Base-by-base conservation (phyloP, 1,140 invertebrate species). In the Aphelenchoides avenae region DNA sequence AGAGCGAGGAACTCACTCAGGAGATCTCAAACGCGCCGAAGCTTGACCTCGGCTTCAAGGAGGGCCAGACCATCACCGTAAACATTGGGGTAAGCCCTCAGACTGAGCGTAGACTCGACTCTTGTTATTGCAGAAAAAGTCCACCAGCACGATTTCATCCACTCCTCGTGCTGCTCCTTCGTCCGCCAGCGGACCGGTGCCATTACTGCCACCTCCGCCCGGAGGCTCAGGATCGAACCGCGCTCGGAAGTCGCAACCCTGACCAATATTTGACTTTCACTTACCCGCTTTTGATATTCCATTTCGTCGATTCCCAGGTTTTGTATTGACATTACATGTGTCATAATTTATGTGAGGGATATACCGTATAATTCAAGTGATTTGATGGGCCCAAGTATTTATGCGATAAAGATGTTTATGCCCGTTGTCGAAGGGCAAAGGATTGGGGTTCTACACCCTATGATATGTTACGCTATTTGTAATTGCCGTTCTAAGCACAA, bases 31-130 rank as follows among this genome's bases (percentile, higher is more conserved):
- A 13, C 40, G 29, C 22, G 52, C 69, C 73, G 15, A 55, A 40
- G n/a, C 54, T 77, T 22, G 73, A 77, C 63, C 57, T 75, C 18
- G 53, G 73, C 37, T 75, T 75, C 56, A 71, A 77, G 53, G 72
- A 75, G 46, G 72, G 72, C 2, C 75, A 75, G 37, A 75, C 72
- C 0, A 75, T 75, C 48, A 77, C 71, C n/a, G 70, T 75, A 27
- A 77, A 75, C 54, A 57, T 75, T 46, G 72, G 75, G 22, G 68
- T 73, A 41, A 55, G 57, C 47, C 13, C 22, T 30, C 9, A 0
- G 15, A 15, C 26, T 70, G 30, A 9, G 66, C 61, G 53, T 64
- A 39, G 61, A 70, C 30, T 31, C 47, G 29, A 24, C 34, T 46
- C 31, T 4, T 1, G 31, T 27, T 51, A 39, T 63, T 66, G 31